A percentile compares a stretch with the other conserved stretches of the same genome.
Conservation (phyloP, 2,797 vertebrate genomes). For the Eulemur mongoz region DNA sequence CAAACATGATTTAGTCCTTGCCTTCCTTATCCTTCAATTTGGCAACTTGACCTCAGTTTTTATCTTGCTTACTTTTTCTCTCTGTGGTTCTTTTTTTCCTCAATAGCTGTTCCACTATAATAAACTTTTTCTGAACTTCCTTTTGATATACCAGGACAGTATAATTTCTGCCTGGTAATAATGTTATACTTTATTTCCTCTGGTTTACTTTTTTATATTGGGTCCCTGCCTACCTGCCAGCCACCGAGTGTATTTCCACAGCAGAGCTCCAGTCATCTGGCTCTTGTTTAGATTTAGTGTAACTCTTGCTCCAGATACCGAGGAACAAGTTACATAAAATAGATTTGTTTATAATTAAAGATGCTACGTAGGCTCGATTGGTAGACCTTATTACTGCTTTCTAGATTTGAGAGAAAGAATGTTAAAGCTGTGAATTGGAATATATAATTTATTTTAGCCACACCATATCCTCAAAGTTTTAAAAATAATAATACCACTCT, state of each 20-base stretch:
- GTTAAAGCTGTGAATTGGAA: neutral
- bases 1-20: neutral
- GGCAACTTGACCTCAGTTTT: neutral
- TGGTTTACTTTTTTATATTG: neutral
- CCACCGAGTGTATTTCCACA: neutral
- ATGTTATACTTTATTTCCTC: neutral
- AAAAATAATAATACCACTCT: neutral
- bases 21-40: neutral
- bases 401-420: slow-evolving; percentile 5
- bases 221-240: neutral
- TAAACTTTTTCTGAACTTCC: neutral
- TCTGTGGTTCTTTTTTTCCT: neutral
- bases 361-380: neutral
- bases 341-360: neutral
- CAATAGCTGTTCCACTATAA: neutral
- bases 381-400: neutral
- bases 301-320: neutral
- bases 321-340: neutral
- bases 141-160: neutral
- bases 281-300: neutral
- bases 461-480: neutral
- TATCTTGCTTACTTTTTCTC: neutral
- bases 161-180: neutral
- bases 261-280: neutral
- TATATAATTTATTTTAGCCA: neutral